A percentile compares a stretch with the other conserved stretches of the same genome.
Evolutionary conservation across 2,113 vertebrate species (phyloP).

Genomic region (Riparia riparia): DNA sequence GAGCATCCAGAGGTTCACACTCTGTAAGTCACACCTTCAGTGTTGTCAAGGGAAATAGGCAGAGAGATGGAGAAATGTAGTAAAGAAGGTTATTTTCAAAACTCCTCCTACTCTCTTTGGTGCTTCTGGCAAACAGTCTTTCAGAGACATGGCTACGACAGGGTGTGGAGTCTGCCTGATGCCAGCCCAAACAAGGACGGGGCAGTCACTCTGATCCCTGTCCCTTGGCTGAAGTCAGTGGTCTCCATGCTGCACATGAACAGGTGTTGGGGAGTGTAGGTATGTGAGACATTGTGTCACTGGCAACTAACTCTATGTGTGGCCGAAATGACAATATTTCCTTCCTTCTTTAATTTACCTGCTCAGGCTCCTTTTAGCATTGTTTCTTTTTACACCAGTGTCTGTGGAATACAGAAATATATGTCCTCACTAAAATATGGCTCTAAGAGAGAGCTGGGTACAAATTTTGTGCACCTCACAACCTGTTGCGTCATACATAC

Average conservation of each 20-base stretch:
- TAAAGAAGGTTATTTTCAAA: not conserved
- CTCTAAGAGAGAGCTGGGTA: not conserved
- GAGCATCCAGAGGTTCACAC: not conserved
- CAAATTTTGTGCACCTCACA: not conserved
- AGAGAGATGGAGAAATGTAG: not conserved
- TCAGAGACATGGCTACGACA: not conserved
- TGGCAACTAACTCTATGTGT: not conserved
- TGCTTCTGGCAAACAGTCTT: not conserved
- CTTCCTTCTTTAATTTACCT: not conserved
- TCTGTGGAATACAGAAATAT: not conserved
- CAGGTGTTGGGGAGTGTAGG: not conserved
- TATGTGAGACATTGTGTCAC: not conserved
- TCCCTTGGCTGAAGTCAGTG: not conserved
- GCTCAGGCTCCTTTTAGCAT: not conserved
- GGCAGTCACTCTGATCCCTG: not conserved
- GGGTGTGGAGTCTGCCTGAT: not conserved
- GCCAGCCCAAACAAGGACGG: not conserved
- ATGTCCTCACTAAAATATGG: not conserved
- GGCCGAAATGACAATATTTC: not conserved
- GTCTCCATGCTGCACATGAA: not conserved
- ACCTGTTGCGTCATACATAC: not conserved
- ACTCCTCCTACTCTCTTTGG: not conserved
- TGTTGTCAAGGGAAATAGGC: not conserved
- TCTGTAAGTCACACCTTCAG: accelerated
- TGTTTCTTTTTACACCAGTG: not conserved